Evolutionary conservation across 2,797 vertebrate genomes (phyloP), one percentile per base, ranked within the genome.

Genomic region (Otolemur crassicaudatus): DNA sequence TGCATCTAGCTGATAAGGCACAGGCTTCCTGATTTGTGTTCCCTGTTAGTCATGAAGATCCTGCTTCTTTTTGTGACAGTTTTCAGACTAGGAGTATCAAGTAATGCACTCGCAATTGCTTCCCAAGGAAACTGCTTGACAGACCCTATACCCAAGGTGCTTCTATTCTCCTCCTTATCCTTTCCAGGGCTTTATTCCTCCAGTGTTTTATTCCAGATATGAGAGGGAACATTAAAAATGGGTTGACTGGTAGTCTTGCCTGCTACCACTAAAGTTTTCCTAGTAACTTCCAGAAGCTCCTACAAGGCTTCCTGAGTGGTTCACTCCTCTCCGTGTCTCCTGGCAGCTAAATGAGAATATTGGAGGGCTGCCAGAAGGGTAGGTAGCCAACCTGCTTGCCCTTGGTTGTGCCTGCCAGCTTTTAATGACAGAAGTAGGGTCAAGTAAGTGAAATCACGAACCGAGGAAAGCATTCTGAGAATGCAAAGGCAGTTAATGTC

Each of bases 371-470:
- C 97, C 97, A 97, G 97, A 93, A 96, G 96, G 93, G 94, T 97
- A 97, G 97, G 97, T 98, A 97, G 95, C 96, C 97, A 97, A 97
- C 97, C 96, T 98, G 97, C 96, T 93, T 88, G 94, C 95, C 96
- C 97, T 97, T 97, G 96, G 95, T 97, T 92, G 94, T 91, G 95
- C 94, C 96, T 96, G 97, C 97, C 97, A 97, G 96, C 84, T 97
- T 97, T 98, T 94, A 97, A 97, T 97, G 94, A 96, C 91, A 97
- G 97, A 97, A 97, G 97, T 95, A 97, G 96, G 97, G 97, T 97
- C 97, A 97, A 97, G 93, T 97, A 97, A 97, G 96, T 86, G 87
- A 97, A 95, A 97, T 98, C 93, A 95, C 67, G 46, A 96, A 96
- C 95, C 14, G 92, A 97, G 96, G 87, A 88, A 93, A 83, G 92